Evolutionary conservation across 2,113 vertebrate species (phyloP).

Genomic region (Pycnonotus jocosus): DNA sequence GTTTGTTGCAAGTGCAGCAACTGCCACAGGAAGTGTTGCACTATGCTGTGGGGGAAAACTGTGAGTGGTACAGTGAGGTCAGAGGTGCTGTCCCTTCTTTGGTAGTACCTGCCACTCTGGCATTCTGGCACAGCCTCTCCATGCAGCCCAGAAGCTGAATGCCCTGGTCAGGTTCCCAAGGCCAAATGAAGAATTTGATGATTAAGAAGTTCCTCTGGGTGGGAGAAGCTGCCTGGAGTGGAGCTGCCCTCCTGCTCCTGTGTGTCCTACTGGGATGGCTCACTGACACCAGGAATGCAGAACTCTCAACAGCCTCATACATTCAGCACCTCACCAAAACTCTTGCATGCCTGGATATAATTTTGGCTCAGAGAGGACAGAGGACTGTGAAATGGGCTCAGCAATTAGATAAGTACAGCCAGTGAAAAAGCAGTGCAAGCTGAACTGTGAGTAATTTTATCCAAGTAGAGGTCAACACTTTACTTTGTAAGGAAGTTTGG

Average conservation of each 20-base stretch:
- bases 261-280: not conserved
- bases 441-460: too few species aligned
- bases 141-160: not conserved
- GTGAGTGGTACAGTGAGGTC: fast-evolving
- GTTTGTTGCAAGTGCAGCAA: not conserved
- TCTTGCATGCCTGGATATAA: too few species aligned
- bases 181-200: not conserved
- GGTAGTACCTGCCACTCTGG: fast-evolving
- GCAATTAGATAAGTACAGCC: too few species aligned
- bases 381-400: too few species aligned
- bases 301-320: too few species aligned
- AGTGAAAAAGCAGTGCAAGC: too few species aligned
- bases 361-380: too few species aligned
- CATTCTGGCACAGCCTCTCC: fast-evolving
- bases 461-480: too few species aligned
- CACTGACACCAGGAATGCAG: too few species aligned
- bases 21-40: not conserved
- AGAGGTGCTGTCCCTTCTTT: not conserved
- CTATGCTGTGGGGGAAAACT: not conserved
- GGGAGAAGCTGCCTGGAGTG: not conserved
- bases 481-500: too few species aligned
- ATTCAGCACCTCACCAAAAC: too few species aligned
- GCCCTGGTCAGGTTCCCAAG: not conserved
- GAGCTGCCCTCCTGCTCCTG: not conserved
- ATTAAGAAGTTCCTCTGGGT: not conserved